These are phyloP conservation scores for Chymomyza amoena DNA, from an alignment of 2,888 invertebrate species.

Conservation along the genomic window DNA sequence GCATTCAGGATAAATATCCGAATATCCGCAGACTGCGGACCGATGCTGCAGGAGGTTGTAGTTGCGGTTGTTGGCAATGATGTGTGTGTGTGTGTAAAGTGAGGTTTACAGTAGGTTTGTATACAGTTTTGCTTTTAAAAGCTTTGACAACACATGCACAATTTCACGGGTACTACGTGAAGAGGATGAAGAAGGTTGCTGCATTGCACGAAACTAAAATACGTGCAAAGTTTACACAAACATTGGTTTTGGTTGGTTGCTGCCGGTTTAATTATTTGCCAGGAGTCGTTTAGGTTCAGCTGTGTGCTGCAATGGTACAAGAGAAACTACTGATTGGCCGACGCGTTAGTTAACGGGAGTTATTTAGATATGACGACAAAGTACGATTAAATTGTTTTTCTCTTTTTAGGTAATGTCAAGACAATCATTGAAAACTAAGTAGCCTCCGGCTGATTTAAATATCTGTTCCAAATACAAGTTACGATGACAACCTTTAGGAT, in stretches of 20 bases:
- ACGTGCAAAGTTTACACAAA: slow-evolving; percentile 68
- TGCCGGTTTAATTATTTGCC: slow-evolving; percentile 57
- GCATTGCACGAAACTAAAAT: slow-evolving; percentile 52
- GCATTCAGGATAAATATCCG: neutral
- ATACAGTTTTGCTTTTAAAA: slow-evolving; percentile 51
- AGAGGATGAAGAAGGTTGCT: neutral
- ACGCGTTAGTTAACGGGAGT: slow-evolving; percentile 10
- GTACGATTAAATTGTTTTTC: neutral
- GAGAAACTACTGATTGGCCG: slow-evolving; percentile 22
- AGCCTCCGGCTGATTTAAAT: neutral
- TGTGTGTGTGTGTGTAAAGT: slow-evolving; percentile 11
- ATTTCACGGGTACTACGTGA: slow-evolving; percentile 49
- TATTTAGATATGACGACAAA: neutral
- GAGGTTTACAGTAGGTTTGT: slow-evolving; percentile 48
- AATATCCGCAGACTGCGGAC: slow-evolving; percentile 40
- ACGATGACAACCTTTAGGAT: too few relatives aligned
- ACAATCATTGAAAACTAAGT: neutral
- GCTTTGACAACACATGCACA: slow-evolving; percentile 30
- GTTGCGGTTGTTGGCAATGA: slow-evolving; percentile 14
- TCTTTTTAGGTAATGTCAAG: slow-evolving; percentile 1
- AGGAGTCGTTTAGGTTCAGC: slow-evolving; percentile 21
- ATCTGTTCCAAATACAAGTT: too few relatives aligned
- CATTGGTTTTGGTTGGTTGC: slow-evolving; percentile 44
- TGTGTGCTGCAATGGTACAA: neutral
- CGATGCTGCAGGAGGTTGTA: slow-evolving; percentile 22